Conservation (phyloP, 2,113 vertebrate species). For the Cervus canadensis region DNA sequence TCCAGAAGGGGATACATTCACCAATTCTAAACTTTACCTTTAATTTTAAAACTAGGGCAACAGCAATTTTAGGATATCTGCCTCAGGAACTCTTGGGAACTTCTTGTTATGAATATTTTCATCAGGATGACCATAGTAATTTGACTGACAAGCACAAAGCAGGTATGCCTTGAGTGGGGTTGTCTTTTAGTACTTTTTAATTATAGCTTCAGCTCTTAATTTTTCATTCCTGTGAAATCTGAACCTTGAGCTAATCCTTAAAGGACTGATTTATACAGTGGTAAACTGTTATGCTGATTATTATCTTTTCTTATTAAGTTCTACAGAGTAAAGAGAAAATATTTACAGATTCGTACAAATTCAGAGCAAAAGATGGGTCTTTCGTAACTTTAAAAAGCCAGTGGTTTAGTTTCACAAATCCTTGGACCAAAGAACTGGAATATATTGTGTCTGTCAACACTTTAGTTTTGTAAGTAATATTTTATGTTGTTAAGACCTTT, state of each 20-base stretch:
- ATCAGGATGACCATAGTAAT: slow-evolving; percentile 93
- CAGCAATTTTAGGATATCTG: slow-evolving; percentile 94
- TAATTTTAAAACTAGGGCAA: slow-evolving; percentile 84
- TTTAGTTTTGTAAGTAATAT: slow-evolving; percentile 91
- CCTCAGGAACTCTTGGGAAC: slow-evolving; percentile 97
- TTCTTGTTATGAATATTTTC: slow-evolving; percentile 98
- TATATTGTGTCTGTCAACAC: slow-evolving; percentile 98
- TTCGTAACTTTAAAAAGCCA: slow-evolving; percentile 95
- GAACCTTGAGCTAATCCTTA: background rate
- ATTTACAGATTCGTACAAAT: slow-evolving; percentile 95
- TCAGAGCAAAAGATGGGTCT: slow-evolving; percentile 96
- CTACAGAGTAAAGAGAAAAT: slow-evolving; percentile 97
- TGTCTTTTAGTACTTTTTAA: background rate
- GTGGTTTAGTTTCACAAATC: slow-evolving; percentile 99
- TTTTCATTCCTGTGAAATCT: background rate
- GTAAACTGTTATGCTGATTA: background rate
- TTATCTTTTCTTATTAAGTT: slow-evolving; percentile 80
- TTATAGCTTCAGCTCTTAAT: background rate
- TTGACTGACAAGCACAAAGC: slow-evolving; percentile 92
- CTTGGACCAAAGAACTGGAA: slow-evolving; percentile 99
- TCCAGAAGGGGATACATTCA: background rate
- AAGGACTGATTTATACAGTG: background rate
- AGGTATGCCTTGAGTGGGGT: slow-evolving; percentile 77
- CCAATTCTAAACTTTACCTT: background rate
- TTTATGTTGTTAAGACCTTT: slow-evolving; percentile 32